These are phyloP conservation scores for Neocrepidodera transversa DNA, from an alignment of 2,888 invertebrate species.

Conservation along the genomic window DNA sequence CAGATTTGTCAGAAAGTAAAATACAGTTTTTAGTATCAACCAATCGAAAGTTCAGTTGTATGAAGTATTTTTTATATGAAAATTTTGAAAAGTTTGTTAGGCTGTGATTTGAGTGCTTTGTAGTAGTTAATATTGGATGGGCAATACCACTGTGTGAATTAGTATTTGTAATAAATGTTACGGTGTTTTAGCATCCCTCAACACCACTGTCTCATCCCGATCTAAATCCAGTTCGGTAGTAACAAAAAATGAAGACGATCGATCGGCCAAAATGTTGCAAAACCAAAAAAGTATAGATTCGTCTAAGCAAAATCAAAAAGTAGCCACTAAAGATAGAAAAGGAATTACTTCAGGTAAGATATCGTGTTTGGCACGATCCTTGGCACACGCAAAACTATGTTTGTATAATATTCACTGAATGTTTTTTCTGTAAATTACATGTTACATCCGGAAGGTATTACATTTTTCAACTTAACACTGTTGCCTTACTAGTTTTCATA, in stretches of 20 bases:
- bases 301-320: slow-evolving; percentile 54
- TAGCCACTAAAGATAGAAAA: slow-evolving; percentile 53
- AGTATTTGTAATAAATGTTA: slow-evolving; percentile 53
- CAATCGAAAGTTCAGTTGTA: too few relatives aligned
- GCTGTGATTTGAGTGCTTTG: slow-evolving; percentile 34
- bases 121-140: slow-evolving; percentile 36
- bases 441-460: slow-evolving; percentile 4
- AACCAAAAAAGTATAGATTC: slow-evolving; percentile 53
- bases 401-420: slow-evolving; percentile 19
- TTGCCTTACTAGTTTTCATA: too few relatives aligned
- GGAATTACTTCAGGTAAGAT: slow-evolving; percentile 57
- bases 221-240: slow-evolving; percentile 70
- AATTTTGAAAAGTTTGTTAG: slow-evolving; percentile 36
- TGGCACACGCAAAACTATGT: slow-evolving; percentile 55
- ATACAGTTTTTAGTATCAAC: too few relatives aligned
- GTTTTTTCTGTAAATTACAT: slow-evolving; percentile 2
- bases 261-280: slow-evolving; percentile 58
- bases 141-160: slow-evolving; percentile 41
- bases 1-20: too few relatives aligned
- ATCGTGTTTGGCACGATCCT: slow-evolving; percentile 54
- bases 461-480: slow-evolving; percentile 8
- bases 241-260: slow-evolving; percentile 61
- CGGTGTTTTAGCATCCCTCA: slow-evolving; percentile 76
- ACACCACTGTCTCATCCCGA: slow-evolving; percentile 76
- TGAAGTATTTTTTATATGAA: too few relatives aligned